Evolutionary conservation across 2,888 invertebrate genomes (phyloP).

Genomic region (Lycocerus yunnanus): DNA sequence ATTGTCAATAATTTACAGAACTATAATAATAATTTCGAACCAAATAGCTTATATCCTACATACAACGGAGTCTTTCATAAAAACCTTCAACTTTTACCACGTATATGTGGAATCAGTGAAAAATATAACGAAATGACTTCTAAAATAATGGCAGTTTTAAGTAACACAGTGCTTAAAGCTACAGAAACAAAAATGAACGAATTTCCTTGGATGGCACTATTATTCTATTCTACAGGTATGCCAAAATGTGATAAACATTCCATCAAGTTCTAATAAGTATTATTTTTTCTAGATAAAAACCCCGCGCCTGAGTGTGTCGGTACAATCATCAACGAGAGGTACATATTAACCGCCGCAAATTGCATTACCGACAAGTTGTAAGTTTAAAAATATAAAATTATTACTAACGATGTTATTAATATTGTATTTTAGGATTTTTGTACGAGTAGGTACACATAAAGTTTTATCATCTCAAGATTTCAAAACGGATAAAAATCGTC

Average conservation of each 20-base stretch:
- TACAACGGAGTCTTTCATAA: background rate
- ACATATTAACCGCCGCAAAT: conserved; percentile 64
- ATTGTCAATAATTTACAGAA: background rate
- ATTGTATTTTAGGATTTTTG: conserved; percentile 55
- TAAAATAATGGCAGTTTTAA: background rate
- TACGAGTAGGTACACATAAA: conserved; percentile 67
- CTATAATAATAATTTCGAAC: background rate
- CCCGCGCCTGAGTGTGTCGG: conserved; percentile 56
- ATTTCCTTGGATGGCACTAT: conserved; percentile 77
- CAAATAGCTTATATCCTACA: background rate
- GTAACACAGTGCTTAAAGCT: conserved; percentile 51
- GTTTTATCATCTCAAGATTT: conserved; percentile 56
- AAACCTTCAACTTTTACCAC: conserved; percentile 1
- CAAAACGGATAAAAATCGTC: conserved; percentile 43
- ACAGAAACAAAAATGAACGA: conserved; percentile 64
- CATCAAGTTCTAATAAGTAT: background rate
- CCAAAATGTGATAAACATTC: background rate
- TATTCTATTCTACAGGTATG: conserved; percentile 58
- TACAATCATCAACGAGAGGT: conserved; percentile 59
- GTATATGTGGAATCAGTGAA: background rate
- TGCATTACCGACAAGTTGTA: conserved; percentile 54
- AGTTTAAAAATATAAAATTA: background rate
- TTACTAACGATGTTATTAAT: background rate
- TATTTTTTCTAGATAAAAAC: background rate
- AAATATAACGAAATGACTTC: background rate